A percentile compares a stretch with the other conserved stretches of the same genome.
phyloP scores from a whole-genome alignment of 2,888 invertebrate species.

The Tribolium freemani region DNA sequence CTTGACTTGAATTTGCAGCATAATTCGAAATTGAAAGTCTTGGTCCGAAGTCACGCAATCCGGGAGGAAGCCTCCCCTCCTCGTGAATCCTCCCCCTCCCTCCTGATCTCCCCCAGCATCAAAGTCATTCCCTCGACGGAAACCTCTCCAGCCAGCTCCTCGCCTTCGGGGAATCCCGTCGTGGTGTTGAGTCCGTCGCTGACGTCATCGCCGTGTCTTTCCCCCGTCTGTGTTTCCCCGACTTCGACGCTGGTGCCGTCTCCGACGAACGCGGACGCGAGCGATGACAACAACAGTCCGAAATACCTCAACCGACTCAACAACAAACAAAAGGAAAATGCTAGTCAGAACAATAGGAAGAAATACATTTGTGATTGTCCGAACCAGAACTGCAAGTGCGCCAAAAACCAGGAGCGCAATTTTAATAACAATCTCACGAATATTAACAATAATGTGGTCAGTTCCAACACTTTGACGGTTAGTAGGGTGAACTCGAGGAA shows the following conservation, averaged over 20 bases:
- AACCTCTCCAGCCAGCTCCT: neutral
- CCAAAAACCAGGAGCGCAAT: conserved; percentile 47
- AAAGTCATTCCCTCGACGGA: conserved; percentile 59
- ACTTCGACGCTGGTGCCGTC: conserved; percentile 62
- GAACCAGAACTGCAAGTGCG: conserved; percentile 61
- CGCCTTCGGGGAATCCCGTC: conserved; percentile 54
- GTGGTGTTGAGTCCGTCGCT: conserved; percentile 61
- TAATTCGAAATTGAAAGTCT: conserved; percentile 83
- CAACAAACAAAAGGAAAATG: conserved; percentile 46
- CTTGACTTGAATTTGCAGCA: conserved; percentile 66
- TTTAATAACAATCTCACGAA: conserved; percentile 63
- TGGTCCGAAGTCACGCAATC: conserved; percentile 92
- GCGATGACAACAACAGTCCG: conserved; percentile 48
- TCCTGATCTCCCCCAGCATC: conserved; percentile 61
- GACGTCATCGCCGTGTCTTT: conserved; percentile 36
- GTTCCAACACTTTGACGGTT: conserved; percentile 60
- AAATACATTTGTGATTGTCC: conserved; percentile 49
- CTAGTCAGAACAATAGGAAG: conserved; percentile 46
- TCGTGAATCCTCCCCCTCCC: conserved; percentile 66
- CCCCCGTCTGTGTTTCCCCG: conserved; percentile 58
- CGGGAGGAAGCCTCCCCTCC: conserved; percentile 82
- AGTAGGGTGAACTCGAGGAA: conserved; percentile 56
- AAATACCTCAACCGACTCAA: conserved; percentile 53
- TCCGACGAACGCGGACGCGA: conserved; percentile 47
- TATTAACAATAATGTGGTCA: conserved; percentile 60